Evolutionary conservation across 2,113 vertebrate genomes (phyloP).

Genomic region (Embiotoca jacksoni): DNA sequence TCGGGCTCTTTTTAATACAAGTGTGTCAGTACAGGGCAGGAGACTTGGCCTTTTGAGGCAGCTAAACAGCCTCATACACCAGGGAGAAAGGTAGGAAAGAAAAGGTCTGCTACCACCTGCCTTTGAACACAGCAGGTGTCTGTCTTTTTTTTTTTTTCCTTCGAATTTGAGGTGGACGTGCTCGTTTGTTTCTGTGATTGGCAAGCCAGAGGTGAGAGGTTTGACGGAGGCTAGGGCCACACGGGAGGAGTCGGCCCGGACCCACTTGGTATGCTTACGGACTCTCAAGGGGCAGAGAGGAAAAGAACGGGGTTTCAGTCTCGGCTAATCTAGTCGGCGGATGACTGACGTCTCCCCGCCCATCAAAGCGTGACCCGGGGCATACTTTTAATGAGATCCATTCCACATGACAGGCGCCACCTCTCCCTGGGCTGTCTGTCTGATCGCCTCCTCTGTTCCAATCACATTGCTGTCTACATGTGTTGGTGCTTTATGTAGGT

Average conservation of each 20-base stretch:
- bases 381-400: conserved; percentile 86
- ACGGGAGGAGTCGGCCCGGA: conserved; percentile 42
- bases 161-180: conserved; percentile 32
- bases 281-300: conserved; percentile 68
- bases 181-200: conserved; percentile 58
- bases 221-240: conserved; percentile 55
- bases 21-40: conserved; percentile 7
- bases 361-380: conserved; percentile 86
- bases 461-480: conserved; percentile 68
- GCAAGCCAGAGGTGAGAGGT: conserved; percentile 65
- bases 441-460: conserved; percentile 70
- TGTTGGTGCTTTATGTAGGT: conserved; percentile 70
- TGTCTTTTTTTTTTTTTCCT: conserved; percentile 13
- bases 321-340: conserved; percentile 78
- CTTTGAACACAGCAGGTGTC: conserved; percentile 63
- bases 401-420: conserved; percentile 80
- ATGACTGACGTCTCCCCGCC: conserved; percentile 84
- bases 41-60: conserved; percentile 22
- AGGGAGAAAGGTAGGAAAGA: conserved; percentile 32
- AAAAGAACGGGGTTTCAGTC: conserved; percentile 63
- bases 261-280: conserved; percentile 70
- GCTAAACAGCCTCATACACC: conserved; percentile 13
- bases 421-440: conserved; percentile 78
- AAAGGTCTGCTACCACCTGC: conserved; percentile 48
- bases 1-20: conserved; percentile 26